phyloP scores from a whole-genome alignment of 2,888 invertebrate genomes.

The Pandemis cinnamomeana region DNA sequence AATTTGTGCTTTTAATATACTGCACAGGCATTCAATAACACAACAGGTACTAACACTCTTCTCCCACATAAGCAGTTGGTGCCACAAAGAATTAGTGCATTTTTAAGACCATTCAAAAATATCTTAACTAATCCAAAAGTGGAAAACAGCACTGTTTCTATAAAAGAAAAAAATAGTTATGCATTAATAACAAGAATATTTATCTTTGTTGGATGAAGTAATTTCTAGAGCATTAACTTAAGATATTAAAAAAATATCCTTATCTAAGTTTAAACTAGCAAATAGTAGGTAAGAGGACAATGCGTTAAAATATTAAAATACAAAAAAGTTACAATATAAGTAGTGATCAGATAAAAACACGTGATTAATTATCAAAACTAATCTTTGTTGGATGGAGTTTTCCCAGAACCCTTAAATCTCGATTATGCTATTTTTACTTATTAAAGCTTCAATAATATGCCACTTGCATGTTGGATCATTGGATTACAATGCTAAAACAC shows the following conservation, averaged over 20 bases:
- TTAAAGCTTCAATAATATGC: conserved; percentile 12
- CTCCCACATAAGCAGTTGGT: neutral
- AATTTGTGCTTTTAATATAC: neutral
- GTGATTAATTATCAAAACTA: neutral
- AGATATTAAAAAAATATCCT: too few species aligned
- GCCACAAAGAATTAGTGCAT: neutral
- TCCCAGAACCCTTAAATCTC: neutral
- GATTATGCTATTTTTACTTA: conserved; percentile 3
- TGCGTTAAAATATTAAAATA: neutral
- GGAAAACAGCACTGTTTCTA: neutral
- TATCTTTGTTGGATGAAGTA: too few species aligned
- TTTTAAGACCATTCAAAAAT: neutral
- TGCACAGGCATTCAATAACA: neutral
- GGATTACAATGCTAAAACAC: conserved; percentile 5
- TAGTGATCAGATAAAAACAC: too few species aligned
- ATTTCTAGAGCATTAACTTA: too few species aligned
- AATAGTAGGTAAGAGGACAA: too few species aligned
- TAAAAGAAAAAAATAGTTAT: neutral
- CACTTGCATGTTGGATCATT: neutral
- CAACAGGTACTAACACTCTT: neutral
- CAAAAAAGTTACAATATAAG: neutral
- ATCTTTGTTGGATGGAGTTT: neutral
- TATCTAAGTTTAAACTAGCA: too few species aligned
- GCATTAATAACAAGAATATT: too few species aligned
- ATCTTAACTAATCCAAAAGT: conserved; percentile 7